Evolutionary conservation across 2,113 vertebrate species (phyloP).

Genomic region (Ochotona curzoniae): DNA sequence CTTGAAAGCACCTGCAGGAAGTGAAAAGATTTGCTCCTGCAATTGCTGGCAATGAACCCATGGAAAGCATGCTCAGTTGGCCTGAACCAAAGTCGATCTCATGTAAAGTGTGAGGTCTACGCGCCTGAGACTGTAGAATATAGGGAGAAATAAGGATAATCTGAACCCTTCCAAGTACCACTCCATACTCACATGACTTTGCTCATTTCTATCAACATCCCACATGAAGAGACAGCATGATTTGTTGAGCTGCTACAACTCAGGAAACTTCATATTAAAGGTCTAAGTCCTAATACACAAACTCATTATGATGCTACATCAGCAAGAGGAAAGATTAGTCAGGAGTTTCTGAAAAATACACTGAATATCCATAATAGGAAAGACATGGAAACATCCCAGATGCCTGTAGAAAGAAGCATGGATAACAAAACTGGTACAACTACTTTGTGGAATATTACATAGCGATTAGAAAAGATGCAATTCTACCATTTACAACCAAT

Average conservation of each 20-base stretch:
- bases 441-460: too few relatives aligned
- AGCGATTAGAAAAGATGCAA: too few relatives aligned
- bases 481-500: too few relatives aligned
- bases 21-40: not conserved
- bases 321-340: not conserved
- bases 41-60: not conserved
- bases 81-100: not conserved
- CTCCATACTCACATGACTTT: not conserved
- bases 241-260: not conserved
- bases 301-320: not conserved
- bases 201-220: not conserved
- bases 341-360: too few relatives aligned
- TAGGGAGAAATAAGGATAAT: fast-evolving
- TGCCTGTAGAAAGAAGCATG: too few relatives aligned
- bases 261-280: not conserved
- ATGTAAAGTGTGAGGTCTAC: not conserved
- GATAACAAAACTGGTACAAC: too few relatives aligned
- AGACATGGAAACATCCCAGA: too few relatives aligned
- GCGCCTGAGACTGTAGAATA: not conserved
- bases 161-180: not conserved
- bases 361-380: too few relatives aligned
- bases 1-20: not conserved
- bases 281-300: not conserved
- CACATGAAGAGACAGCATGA: not conserved
- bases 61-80: not conserved